A percentile compares a stretch with the other conserved stretches of the same genome.
These are phyloP conservation scores for Colossoma macropomum DNA, from an alignment of 2,113 vertebrate species.

Conservation along the genomic window DNA sequence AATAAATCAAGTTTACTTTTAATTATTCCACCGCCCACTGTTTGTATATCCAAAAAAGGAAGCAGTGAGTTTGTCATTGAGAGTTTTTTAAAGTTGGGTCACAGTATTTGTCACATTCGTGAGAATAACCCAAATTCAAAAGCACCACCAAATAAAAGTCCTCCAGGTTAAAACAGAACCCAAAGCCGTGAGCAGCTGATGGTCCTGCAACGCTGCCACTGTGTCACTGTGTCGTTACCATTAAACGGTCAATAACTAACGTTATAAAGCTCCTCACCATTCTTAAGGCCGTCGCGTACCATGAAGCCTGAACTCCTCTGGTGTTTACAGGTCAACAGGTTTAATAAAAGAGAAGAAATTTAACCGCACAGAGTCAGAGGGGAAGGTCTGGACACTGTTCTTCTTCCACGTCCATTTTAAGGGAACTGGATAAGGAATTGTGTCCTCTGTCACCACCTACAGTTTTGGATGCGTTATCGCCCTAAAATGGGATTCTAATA, in stretches of 20 bases:
- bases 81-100: too few species aligned
- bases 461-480: not conserved
- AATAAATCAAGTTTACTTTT: too few species aligned
- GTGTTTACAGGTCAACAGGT: not conserved
- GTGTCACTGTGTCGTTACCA: too few species aligned
- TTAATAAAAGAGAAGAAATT: not conserved
- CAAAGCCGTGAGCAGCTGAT: not conserved
- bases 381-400: not conserved
- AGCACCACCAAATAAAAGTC: too few species aligned
- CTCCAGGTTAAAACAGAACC: too few species aligned
- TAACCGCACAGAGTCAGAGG: not conserved
- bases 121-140: too few species aligned
- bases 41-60: too few species aligned
- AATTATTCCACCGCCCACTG: too few species aligned
- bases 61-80: too few species aligned
- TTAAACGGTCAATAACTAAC: not conserved
- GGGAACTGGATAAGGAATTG: not conserved
- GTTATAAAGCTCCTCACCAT: slow-evolving; percentile 4
- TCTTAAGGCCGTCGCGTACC: not conserved
- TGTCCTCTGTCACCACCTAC: slow-evolving; percentile 2
- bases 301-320: not conserved
- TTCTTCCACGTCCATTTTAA: slow-evolving; percentile 11
- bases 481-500: too few species aligned
- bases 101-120: too few species aligned
- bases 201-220: not conserved